Conservation (phyloP, 2,888 invertebrate species). For the Oxyteleia sp. region DNA sequence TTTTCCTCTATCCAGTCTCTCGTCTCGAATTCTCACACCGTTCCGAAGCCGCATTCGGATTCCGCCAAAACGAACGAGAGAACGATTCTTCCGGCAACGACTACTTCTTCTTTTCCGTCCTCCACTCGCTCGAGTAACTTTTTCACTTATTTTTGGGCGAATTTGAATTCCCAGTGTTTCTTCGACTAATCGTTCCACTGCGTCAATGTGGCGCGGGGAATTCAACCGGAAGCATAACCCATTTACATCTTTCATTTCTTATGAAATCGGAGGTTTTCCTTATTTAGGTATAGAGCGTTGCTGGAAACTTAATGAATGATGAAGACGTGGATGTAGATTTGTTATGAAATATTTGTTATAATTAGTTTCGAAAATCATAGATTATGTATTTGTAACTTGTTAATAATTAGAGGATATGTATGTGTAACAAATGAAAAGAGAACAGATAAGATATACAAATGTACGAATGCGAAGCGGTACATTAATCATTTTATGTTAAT, state of each 20-base stretch:
- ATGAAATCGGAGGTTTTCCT: conserved; percentile 56
- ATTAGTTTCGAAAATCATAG: not conserved
- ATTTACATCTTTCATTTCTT: conserved; percentile 75
- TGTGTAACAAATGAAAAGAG: too few species aligned
- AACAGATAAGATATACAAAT: too few species aligned
- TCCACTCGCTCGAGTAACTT: conserved; percentile 67
- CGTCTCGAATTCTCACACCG: conserved; percentile 81
- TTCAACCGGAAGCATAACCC: conserved; percentile 72
- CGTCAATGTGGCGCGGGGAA: conserved; percentile 72
- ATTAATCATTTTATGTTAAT: too few species aligned
- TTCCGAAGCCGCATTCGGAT: conserved; percentile 77
- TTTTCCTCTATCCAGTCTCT: conserved; percentile 83
- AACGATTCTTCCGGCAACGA: conserved; percentile 70
- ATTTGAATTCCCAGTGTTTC: conserved; percentile 68
- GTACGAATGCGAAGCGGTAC: too few species aligned
- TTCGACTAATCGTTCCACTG: conserved; percentile 72
- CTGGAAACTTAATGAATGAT: conserved; percentile 11
- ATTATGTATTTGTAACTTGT: too few species aligned
- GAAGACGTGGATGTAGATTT: not conserved
- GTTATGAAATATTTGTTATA: not conserved
- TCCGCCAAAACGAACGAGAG: conserved; percentile 74
- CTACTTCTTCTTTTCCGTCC: conserved; percentile 69
- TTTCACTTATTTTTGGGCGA: conserved; percentile 70
- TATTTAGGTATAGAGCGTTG: conserved; percentile 46
- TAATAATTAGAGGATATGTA: too few species aligned